A percentile compares a stretch with the other conserved stretches of the same genome.
These are phyloP conservation scores for Lepidonotus clava DNA, from an alignment of 2,888 invertebrate species.

Conservation along the genomic window DNA sequence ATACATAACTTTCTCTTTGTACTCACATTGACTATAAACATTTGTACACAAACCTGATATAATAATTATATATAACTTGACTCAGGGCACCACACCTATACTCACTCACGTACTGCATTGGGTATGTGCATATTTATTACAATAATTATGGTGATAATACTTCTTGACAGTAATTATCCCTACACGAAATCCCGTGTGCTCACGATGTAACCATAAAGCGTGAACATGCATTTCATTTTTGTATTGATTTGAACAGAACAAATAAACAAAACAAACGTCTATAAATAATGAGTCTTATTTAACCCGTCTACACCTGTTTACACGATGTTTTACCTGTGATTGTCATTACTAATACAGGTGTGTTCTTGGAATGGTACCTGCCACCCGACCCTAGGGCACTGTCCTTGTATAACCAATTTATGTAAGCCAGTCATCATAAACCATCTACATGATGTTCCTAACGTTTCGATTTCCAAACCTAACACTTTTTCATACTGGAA, in stretches of 20 bases:
- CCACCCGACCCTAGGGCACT: background rate
- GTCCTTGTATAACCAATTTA: too few relatives aligned
- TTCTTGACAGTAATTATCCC: too few relatives aligned
- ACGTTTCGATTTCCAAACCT: too few relatives aligned
- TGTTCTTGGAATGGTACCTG: background rate
- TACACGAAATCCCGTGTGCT: too few relatives aligned
- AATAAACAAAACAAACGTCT: background rate
- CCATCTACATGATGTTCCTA: too few relatives aligned
- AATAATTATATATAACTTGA: background rate
- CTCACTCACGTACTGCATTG: background rate
- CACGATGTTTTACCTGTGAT: background rate
- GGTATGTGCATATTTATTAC: background rate
- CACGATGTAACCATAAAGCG: too few relatives aligned
- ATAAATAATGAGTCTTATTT: background rate
- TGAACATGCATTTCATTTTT: too few relatives aligned
- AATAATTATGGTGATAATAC: background rate
- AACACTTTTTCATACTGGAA: too few relatives aligned
- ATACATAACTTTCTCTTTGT: background rate
- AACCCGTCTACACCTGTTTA: background rate
- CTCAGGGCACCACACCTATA: background rate
- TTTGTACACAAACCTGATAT: conserved; percentile 7
- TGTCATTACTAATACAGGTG: background rate
- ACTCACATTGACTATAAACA: conserved; percentile 22
- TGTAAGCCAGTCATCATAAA: too few relatives aligned
- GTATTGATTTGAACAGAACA: background rate